Percentiles rank a stretch among this genome's conserved stretches.
Evolutionary conservation across 1,140 invertebrate genomes (phyloP).

Genomic region (Drosophila quadrilineata): DNA sequence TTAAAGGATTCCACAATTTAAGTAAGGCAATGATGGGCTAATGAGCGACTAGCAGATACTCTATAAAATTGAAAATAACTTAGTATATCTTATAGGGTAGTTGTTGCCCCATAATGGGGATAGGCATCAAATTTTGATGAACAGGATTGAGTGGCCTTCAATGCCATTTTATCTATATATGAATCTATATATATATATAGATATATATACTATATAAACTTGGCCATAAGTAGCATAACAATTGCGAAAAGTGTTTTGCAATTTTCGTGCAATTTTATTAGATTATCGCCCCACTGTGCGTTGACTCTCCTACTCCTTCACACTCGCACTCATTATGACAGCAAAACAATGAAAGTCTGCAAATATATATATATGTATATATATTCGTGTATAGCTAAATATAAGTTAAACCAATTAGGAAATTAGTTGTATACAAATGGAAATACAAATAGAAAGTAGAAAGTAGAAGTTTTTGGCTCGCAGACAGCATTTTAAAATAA

Average conservation of each 20-base stretch:
- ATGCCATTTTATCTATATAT: too few relatives aligned
- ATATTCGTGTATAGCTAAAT: slow-evolving; percentile 19
- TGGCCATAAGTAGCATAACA: slow-evolving; percentile 39
- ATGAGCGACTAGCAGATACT: not conserved
- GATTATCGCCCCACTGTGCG: slow-evolving; percentile 38
- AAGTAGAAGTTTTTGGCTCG: slow-evolving; percentile 11
- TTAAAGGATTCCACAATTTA: too few relatives aligned
- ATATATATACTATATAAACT: too few relatives aligned
- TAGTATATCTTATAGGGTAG: too few relatives aligned
- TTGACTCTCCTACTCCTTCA: too few relatives aligned
- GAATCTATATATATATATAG: too few relatives aligned
- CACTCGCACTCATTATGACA: slow-evolving; percentile 31
- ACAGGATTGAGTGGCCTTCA: too few relatives aligned
- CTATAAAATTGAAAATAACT: too few relatives aligned
- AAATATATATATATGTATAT: slow-evolving; percentile 13
- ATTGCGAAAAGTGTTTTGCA: slow-evolving; percentile 57
- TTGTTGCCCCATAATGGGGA: too few relatives aligned
- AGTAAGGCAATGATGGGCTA: too few relatives aligned
- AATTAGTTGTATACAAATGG: slow-evolving; percentile 52
- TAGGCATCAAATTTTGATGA: too few relatives aligned
- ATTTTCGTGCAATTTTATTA: slow-evolving; percentile 55
- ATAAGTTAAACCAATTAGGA: slow-evolving; percentile 65
- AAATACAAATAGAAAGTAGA: slow-evolving; percentile 33
- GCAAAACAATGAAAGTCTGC: slow-evolving; percentile 5
- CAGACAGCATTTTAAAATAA: slow-evolving; percentile 9